Conservation (phyloP, 2,113 vertebrate species). For the Hirundichthys speculiger region DNA sequence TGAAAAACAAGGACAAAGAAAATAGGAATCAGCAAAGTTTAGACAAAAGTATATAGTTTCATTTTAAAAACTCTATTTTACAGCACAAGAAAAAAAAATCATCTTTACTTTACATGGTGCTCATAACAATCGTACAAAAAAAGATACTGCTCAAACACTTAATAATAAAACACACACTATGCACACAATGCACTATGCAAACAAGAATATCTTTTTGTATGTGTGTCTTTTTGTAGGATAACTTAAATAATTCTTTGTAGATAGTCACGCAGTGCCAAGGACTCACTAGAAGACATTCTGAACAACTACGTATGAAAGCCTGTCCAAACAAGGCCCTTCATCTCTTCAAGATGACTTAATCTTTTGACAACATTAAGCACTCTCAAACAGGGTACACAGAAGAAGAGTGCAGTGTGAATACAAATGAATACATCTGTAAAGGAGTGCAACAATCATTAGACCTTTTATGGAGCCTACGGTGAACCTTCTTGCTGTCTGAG, state of each 20-base stretch:
- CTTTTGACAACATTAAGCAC: constrained; percentile 65
- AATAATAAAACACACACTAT: too few relatives aligned
- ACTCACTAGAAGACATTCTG: constrained; percentile 9
- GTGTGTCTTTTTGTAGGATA: too few relatives aligned
- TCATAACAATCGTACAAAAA: too few relatives aligned
- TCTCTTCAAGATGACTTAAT: constrained; percentile 59
- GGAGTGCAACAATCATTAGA: constrained; percentile 34
- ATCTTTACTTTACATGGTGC: too few relatives aligned
- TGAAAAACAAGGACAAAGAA: constrained; percentile 79
- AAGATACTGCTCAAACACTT: too few relatives aligned
- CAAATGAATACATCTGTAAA: constrained; percentile 61
- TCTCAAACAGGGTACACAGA: constrained; percentile 52
- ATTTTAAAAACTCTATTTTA: neutral
- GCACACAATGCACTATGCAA: too few relatives aligned
- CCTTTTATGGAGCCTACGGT: constrained; percentile 23
- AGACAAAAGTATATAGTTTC: neutral
- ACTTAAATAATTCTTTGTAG: too few relatives aligned
- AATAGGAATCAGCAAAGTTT: constrained; percentile 23
- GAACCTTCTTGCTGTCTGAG: constrained; percentile 21
- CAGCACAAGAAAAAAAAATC: constrained; percentile 5
- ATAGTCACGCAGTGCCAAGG: too few relatives aligned
- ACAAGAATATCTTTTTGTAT: too few relatives aligned
- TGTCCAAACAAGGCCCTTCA: constrained; percentile 62
- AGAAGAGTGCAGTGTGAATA: constrained; percentile 53
- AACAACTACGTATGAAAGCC: constrained; percentile 55